A percentile compares a stretch with the other conserved stretches of the same genome.
Conservation (phyloP, 2,888 invertebrate species). For the Lamellibrachia columna region DNA sequence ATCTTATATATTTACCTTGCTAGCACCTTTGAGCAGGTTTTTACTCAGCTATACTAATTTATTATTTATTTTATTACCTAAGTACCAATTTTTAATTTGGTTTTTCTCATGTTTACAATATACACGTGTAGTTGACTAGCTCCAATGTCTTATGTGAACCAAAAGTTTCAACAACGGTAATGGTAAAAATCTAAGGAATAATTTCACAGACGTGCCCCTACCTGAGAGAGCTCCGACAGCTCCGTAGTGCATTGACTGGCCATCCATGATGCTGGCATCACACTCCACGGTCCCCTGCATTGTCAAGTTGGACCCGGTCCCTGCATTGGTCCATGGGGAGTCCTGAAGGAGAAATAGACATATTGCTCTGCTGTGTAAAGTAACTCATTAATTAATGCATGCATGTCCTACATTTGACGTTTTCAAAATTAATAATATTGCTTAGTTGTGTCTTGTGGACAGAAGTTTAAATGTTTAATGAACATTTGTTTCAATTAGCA, state of each 20-base stretch:
- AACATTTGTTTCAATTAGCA: background rate
- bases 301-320: conserved; percentile 92
- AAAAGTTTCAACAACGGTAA: no score
- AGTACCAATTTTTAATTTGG: no score
- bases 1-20: no score
- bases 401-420: background rate
- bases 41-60: no score
- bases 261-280: conserved; percentile 97
- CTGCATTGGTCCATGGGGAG: conserved; percentile 89
- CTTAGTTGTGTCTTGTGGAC: background rate
- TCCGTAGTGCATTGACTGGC: conserved; percentile 81
- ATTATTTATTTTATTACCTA: no score
- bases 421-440: background rate
- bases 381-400: background rate
- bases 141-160: no score
- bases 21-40: no score
- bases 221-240: conserved; percentile 83
- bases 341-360: conserved; percentile 67
- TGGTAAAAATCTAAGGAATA: background rate
- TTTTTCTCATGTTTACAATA: no score
- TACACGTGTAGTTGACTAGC: no score
- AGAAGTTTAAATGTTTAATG: conserved; percentile 23
- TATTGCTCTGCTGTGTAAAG: background rate
- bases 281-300: conserved; percentile 90
- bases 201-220: background rate